Evolutionary conservation across 2,113 vertebrate species (phyloP).

Genomic region (Chlamydotis undulata): DNA sequence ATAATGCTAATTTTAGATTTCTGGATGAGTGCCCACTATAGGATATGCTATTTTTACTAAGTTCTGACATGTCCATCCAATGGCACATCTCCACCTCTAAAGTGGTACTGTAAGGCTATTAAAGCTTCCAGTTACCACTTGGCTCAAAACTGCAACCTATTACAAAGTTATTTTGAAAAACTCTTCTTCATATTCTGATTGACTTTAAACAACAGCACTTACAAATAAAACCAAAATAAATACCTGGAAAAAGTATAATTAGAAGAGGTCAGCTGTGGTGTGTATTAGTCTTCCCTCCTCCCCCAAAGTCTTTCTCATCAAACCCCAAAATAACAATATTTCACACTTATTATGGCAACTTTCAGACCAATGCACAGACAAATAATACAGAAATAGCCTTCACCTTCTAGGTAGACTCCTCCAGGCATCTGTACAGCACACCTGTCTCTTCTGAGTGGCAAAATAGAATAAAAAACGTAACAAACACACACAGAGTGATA

Average conservation of each 20-base stretch:
- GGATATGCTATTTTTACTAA: constrained; percentile 30
- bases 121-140: neutral
- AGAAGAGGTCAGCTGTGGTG: neutral
- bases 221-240: neutral
- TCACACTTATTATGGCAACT: neutral
- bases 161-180: neutral
- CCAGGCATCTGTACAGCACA: fast-evolving
- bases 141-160: neutral
- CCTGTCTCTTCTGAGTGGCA: neutral
- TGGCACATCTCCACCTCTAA: neutral
- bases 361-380: neutral
- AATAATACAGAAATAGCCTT: neutral
- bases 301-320: neutral
- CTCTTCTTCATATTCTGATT: neutral
- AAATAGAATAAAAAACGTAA: neutral
- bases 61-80: constrained; percentile 5
- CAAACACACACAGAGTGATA: neutral
- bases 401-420: neutral
- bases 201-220: neutral
- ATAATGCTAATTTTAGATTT: constrained; percentile 52
- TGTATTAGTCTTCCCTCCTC: neutral
- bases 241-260: neutral
- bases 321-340: neutral
- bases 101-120: neutral
- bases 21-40: constrained; percentile 23